These are phyloP conservation scores for Laothoe populi DNA, from an alignment of 2,888 invertebrate species.

Conservation along the genomic window DNA sequence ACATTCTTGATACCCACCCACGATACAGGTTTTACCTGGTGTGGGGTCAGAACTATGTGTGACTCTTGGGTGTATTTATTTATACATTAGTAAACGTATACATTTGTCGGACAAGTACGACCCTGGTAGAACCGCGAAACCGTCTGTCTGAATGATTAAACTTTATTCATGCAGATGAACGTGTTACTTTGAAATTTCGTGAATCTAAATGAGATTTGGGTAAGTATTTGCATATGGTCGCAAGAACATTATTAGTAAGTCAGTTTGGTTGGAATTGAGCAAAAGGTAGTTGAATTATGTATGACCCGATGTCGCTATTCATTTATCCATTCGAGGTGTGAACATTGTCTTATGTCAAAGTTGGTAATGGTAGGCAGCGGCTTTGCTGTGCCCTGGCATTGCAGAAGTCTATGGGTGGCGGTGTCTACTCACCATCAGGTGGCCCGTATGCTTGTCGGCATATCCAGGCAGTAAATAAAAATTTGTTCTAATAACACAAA, in stretches of 20 bases:
- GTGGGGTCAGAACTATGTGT: no score
- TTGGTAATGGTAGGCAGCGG: no score
- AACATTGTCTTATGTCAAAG: background rate
- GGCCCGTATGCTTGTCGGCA: no score
- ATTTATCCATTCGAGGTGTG: background rate
- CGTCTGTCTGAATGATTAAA: slow-evolving; percentile 1
- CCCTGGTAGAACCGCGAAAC: background rate
- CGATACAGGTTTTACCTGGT: no score
- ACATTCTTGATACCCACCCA: no score
- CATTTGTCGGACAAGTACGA: background rate
- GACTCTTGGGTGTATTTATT: no score
- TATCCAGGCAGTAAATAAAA: no score
- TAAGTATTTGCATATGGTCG: slow-evolving; percentile 2
- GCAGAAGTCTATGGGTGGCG: no score
- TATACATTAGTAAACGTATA: no score
- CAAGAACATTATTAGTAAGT: background rate
- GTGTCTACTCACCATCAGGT: no score
- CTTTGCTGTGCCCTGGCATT: no score
- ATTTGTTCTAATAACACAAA: no score
- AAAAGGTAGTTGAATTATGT: slow-evolving; percentile 5
- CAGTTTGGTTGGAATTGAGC: background rate
- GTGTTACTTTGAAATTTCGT: slow-evolving; percentile 1
- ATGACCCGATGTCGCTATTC: background rate
- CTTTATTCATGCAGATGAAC: slow-evolving; percentile 15
- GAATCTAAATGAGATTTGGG: background rate